phyloP scores from a whole-genome alignment of 2,888 invertebrate genomes.

The Ormyrus pomaceus region DNA sequence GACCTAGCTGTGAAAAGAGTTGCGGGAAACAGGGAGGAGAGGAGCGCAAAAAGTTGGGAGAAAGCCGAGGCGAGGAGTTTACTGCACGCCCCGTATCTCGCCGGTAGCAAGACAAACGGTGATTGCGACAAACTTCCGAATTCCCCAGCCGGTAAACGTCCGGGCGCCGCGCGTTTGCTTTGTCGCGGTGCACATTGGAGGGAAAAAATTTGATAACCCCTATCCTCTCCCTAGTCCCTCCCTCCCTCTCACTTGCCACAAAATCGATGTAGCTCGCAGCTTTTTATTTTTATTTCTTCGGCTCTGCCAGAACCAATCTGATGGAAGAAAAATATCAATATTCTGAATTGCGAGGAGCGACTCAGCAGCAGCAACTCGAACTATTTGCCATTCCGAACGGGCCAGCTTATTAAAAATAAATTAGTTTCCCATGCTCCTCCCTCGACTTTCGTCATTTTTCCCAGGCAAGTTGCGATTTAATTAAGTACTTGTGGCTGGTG shows the following conservation, averaged over 20 bases:
- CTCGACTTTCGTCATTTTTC: conserved; percentile 39
- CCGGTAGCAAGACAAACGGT: conserved; percentile 63
- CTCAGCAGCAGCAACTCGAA: no score
- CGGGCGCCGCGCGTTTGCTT: conserved; percentile 15
- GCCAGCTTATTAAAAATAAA: conserved; percentile 13
- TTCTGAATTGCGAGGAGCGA: background rate
- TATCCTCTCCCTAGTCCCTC: background rate
- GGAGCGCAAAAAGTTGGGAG: conserved; percentile 34
- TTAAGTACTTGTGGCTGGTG: conserved; percentile 25
- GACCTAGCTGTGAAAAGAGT: background rate
- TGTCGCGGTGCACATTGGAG: conserved; percentile 29
- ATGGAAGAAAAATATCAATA: conserved; percentile 15
- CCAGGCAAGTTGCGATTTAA: conserved; percentile 19
- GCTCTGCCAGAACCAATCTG: background rate
- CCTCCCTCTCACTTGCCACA: no score
- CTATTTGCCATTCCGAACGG: no score
- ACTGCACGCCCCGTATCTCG: conserved; percentile 26
- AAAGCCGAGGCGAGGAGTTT: conserved; percentile 35
- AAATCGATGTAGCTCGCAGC: no score
- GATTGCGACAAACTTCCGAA: conserved; percentile 63
- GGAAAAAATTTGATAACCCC: conserved; percentile 52
- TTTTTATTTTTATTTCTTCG: conserved; percentile 8
- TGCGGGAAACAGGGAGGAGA: conserved; percentile 3
- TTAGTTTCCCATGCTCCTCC: background rate
- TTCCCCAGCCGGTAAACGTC: conserved; percentile 46